Base-by-base conservation (phyloP, 2,888 invertebrate genomes). In the Sinodicranocentrus sp. region DNA sequence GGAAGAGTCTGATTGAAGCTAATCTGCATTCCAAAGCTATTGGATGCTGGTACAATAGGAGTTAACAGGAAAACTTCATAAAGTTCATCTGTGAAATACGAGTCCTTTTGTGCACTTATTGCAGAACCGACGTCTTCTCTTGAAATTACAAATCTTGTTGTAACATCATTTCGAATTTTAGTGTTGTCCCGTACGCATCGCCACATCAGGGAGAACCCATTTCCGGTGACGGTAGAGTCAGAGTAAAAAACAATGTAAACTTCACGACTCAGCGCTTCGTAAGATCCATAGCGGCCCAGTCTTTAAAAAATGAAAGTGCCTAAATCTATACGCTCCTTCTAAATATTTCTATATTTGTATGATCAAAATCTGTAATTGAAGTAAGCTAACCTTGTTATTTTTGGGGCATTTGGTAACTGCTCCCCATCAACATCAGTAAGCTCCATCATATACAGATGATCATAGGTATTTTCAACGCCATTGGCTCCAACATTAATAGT, bases 371-470 rank as follows among this genome's bases (percentile, higher is more conserved):
- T 39, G 17, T n/a, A 48, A n/a, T 48, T n/a, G n/a, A n/a, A n/a
- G n/a, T n/a, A n/a, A n/a, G n/a, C n/a, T n/a, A n/a, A n/a, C n/a
- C n/a, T n/a, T n/a, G n/a, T n/a, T n/a, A 33, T 13, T 48, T 13
- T 48, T 57, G 21, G n/a, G n/a, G 52, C 78, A 23, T 78, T 61
- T 8, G 25, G n/a, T n/a, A 78, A 26, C n/a, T 10, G n/a, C 0
- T 39, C 48, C 15, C 79, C 79, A 21, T 33, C 63, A 10, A 33
- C 70, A 63, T 79, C 71, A 3, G 79, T 79, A 5, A 84, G 57
- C 39, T 78, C 79, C 23, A 71, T 44, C 57, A 84, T 61, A 19
- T 72, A 72, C 25, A 84, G n/a, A 21, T 84, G 84, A 25, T 84
- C 84, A 39, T 84, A 79, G 0, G 67, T 68, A 15, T 15, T 61